phyloP scores from a whole-genome alignment of 2,797 vertebrate genomes.

The Peromyscus melanophrys region DNA sequence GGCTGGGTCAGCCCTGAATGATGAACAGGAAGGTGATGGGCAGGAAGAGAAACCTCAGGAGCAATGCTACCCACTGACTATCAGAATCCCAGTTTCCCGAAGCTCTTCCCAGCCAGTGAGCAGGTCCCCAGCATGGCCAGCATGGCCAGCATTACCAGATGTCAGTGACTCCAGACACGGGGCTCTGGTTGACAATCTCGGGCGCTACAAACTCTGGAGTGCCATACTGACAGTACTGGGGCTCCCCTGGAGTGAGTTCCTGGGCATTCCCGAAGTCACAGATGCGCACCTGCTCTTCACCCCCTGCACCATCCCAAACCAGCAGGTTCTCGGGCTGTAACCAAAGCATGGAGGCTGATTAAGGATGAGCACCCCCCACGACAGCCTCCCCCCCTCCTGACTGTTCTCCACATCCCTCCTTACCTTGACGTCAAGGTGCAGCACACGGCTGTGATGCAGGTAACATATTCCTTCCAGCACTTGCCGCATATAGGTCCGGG shows the following conservation, averaged over 20 bases:
- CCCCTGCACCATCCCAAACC: slow-evolving; percentile 91
- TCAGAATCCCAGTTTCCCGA: neutral
- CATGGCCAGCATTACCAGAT: slow-evolving; percentile 92
- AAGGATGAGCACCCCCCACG: rapidly evolving
- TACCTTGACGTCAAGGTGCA: slow-evolving; percentile 92
- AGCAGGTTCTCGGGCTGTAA: slow-evolving; percentile 97
- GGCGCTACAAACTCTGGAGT: slow-evolving; percentile 98
- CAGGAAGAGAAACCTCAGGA: neutral
- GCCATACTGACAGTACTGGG: slow-evolving; percentile 97
- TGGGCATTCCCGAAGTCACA: slow-evolving; percentile 97
- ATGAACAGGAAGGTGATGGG: neutral
- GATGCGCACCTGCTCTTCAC: slow-evolving; percentile 95
- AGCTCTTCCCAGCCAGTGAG: neutral
- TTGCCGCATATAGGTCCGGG: slow-evolving; percentile 94
- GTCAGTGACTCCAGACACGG: slow-evolving; percentile 96
- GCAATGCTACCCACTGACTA: too few relatives aligned
- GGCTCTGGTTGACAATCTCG: slow-evolving; percentile 98
- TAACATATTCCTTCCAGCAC: slow-evolving; percentile 94
- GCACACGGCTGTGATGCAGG: slow-evolving; percentile 92
- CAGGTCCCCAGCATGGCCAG: neutral
- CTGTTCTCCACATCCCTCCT: slow-evolving; percentile 63
- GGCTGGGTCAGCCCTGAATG: neutral
- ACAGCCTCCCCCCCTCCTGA: neutral
- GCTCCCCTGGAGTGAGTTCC: slow-evolving; percentile 92
- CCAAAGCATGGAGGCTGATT: neutral